phyloP scores from a whole-genome alignment of 2,113 vertebrate genomes.

The Lepisosteus oculatus region DNA sequence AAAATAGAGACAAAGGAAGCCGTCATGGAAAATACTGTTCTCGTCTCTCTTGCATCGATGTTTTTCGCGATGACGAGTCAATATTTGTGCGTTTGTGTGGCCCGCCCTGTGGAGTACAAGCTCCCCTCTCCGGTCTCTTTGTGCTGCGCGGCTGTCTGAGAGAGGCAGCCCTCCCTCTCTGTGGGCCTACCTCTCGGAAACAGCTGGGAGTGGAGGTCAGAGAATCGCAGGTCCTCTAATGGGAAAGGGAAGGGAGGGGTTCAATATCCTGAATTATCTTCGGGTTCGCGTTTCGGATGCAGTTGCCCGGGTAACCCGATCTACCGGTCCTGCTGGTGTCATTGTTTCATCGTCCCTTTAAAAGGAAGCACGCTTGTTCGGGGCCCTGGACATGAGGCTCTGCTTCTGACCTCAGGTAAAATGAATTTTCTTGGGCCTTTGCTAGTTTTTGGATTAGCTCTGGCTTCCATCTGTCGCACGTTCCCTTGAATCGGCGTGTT shows the following conservation, averaged over 20 bases:
- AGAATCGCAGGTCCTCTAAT: background rate
- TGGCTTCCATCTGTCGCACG: background rate
- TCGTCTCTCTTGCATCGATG: too few relatives aligned
- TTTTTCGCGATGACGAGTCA: too few relatives aligned
- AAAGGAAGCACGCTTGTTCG: background rate
- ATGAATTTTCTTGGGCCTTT: background rate
- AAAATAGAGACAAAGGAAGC: too few relatives aligned
- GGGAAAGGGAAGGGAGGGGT: too few relatives aligned
- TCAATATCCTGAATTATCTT: background rate
- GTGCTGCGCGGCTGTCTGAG: too few relatives aligned
- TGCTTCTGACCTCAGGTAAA: slow-evolving; percentile 19
- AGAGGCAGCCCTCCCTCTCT: background rate
- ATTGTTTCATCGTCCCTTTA: slow-evolving; percentile 8
- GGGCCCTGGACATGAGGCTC: slow-evolving; percentile 10
- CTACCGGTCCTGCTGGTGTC: slow-evolving; percentile 7
- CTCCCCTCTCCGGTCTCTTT: too few relatives aligned
- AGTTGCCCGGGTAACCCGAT: slow-evolving; percentile 16
- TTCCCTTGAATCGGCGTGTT: background rate
- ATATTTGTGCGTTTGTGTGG: too few relatives aligned
- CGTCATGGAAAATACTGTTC: too few relatives aligned
- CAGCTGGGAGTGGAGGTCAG: background rate
- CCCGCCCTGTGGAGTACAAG: too few relatives aligned
- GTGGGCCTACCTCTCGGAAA: background rate
- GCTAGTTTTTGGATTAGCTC: background rate
- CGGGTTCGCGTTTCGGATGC: background rate